Evolutionary conservation across 1,140 invertebrate species (phyloP).

Genomic region (Lordiphosa stackelbergi): DNA sequence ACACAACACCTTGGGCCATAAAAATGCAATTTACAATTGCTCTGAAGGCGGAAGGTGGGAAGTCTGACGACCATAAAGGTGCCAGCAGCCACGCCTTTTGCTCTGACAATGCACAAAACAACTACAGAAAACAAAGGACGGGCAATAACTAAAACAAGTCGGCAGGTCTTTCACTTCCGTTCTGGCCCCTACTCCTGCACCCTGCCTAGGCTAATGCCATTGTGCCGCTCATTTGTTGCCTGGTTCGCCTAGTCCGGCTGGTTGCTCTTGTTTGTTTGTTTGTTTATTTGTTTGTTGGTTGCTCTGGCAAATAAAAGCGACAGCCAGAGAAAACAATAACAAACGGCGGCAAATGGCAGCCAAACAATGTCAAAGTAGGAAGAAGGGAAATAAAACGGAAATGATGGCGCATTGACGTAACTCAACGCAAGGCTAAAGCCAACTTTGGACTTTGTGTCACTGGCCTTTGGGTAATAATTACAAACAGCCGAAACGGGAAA

Average conservation of each 20-base stretch:
- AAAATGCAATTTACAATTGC: constrained; percentile 56
- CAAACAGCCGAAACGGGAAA: constrained; percentile 13
- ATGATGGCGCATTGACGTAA: constrained; percentile 22
- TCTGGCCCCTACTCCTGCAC: not conserved
- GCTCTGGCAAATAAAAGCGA: not conserved
- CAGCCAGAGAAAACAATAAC: constrained; percentile 30
- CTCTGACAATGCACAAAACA: constrained; percentile 11
- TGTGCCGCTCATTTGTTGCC: constrained; percentile 4
- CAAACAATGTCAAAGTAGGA: constrained; percentile 31
- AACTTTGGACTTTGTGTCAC: constrained; percentile 27
- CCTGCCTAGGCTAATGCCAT: not conserved
- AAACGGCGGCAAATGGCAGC: constrained; percentile 40
- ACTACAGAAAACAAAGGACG: not conserved
- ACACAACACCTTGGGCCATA: constrained; percentile 39
- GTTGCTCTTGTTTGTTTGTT: constrained; percentile 29
- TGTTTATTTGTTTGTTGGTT: constrained; percentile 3
- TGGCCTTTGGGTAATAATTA: constrained; percentile 40
- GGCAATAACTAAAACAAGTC: constrained; percentile 2
- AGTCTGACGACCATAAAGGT: constrained; percentile 1
- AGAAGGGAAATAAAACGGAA: constrained; percentile 15
- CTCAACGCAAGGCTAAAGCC: constrained; percentile 19
- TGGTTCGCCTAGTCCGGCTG: constrained; percentile 11
- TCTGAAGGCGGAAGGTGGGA: not conserved
- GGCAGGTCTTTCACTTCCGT: constrained; percentile 23
- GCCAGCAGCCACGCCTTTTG: constrained; percentile 12